phyloP scores from a whole-genome alignment of 2,797 vertebrate species.

The Crocidura indochinensis region DNA sequence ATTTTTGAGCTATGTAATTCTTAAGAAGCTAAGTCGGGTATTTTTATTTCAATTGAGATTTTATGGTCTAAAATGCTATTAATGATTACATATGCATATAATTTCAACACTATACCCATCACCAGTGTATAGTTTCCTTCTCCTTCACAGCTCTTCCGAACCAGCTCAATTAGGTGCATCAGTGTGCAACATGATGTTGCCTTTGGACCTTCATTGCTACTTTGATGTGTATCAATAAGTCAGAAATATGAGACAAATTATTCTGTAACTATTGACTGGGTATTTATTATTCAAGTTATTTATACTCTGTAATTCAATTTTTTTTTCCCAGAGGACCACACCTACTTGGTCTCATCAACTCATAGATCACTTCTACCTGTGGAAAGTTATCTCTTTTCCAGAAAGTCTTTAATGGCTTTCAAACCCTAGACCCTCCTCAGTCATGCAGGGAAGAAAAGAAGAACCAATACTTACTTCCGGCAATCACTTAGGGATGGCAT shows the following conservation, averaged over 20 bases:
- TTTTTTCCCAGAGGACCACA: background rate
- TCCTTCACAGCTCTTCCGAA: too few relatives aligned
- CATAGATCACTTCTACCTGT: background rate
- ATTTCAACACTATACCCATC: too few relatives aligned
- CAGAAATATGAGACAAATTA: too few relatives aligned
- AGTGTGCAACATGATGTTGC: too few relatives aligned
- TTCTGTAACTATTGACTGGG: too few relatives aligned
- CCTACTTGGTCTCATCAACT: background rate
- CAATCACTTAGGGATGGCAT: background rate
- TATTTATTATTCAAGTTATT: background rate
- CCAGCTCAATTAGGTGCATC: too few relatives aligned
- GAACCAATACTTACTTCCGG: background rate
- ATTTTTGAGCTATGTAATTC: background rate
- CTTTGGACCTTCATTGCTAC: too few relatives aligned
- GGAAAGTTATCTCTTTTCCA: background rate
- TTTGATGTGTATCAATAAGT: too few relatives aligned
- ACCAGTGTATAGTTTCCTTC: too few relatives aligned
- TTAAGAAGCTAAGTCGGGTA: background rate
- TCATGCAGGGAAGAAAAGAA: constrained; percentile 20
- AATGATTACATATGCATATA: too few relatives aligned
- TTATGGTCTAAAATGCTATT: too few relatives aligned
- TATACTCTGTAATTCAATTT: background rate
- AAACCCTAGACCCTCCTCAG: background rate
- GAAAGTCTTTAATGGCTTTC: background rate
- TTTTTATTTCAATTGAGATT: background rate